Base-by-base conservation (phyloP, 1,140 invertebrate genomes). In the Hormaphis cornu region DNA sequence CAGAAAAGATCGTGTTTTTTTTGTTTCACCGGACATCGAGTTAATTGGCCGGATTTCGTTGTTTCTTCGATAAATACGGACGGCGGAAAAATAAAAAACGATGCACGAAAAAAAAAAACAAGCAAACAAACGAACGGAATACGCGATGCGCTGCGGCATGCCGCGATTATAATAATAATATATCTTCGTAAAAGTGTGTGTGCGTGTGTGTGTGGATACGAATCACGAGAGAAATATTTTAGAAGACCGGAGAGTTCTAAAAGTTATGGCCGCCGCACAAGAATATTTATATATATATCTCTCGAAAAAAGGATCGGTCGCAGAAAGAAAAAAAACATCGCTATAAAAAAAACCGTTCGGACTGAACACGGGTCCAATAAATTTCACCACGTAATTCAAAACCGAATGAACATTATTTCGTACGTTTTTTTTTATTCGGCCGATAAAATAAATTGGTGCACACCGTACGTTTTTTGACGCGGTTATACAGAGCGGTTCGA, bases 241-340 rank as follows among this genome's bases (percentile, higher is more conserved):
- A 50, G 44, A n/a, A n/a, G n/a, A n/a, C n/a, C n/a, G n/a, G 14
- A 66, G 26, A 66, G 28, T 28, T 66, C 61, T 33, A 35, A 50
- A 66, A 35, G 61, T 66, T 66, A 66, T 33, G 61, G 28, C 61
- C 61, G n/a, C 59, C 42, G 44, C 28, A 63, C 26, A 44, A 59
- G 33, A 59, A 61, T 40, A 42, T 9, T 24, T 8, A 37, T 14
- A 37, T 37, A 37, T 61, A 26, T 42, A 16, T 24, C 10, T 61
- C 24, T 61, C 24, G 24, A n/a, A 24, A 3, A 16, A 6, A 9
- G 26, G 26, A 14, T 20, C 9, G 24, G 26, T 26, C 16, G 12
- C 22, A 5, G 7, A 7, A 24, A 12, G 10, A n/a, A 0, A 40
- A 37, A 40, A 40, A 58, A 58, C 26, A 8, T 44, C 24, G 7